These are phyloP conservation scores for Rhyacophila brunnea DNA, from an alignment of 1,140 invertebrate genomes.

Conservation along the genomic window DNA sequence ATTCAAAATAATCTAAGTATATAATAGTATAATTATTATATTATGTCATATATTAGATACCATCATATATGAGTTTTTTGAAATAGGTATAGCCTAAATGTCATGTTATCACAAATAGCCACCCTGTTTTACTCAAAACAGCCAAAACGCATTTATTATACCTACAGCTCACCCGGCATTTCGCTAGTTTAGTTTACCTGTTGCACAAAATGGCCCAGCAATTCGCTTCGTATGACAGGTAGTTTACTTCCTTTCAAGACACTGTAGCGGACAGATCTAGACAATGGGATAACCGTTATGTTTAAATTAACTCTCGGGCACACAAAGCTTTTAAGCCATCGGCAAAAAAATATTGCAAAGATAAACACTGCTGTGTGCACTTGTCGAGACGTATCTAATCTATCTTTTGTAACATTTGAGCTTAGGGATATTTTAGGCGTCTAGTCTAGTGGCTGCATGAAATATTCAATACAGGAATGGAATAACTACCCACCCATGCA, in stretches of 20 bases:
- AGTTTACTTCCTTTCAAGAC: conserved; percentile 14
- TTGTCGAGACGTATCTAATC: too few species aligned
- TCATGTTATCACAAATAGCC: background rate
- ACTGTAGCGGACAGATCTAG: conserved; percentile 5
- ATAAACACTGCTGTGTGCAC: too few species aligned
- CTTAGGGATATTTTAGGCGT: too few species aligned
- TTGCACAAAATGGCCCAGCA: conserved; percentile 25
- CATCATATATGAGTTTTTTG: background rate
- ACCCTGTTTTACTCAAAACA: too few species aligned
- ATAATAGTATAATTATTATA: too few species aligned
- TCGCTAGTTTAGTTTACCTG: conserved; percentile 20
- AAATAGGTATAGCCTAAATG: background rate
- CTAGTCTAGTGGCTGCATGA: too few species aligned
- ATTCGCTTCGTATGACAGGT: conserved; percentile 23
- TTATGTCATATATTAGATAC: background rate
- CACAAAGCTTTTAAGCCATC: conserved; percentile 5
- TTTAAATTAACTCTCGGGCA: conserved; percentile 27
- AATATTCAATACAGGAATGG: too few species aligned
- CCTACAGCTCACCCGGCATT: background rate
- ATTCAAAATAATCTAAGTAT: too few species aligned
- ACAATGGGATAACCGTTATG: conserved; percentile 29
- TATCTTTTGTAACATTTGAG: too few species aligned
- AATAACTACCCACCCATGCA: too few species aligned
- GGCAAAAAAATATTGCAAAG: too few species aligned
- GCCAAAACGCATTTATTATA: too few species aligned